These are phyloP conservation scores for Streblospio benedicti DNA, from an alignment of 1,140 invertebrate species.

Conservation along the genomic window DNA sequence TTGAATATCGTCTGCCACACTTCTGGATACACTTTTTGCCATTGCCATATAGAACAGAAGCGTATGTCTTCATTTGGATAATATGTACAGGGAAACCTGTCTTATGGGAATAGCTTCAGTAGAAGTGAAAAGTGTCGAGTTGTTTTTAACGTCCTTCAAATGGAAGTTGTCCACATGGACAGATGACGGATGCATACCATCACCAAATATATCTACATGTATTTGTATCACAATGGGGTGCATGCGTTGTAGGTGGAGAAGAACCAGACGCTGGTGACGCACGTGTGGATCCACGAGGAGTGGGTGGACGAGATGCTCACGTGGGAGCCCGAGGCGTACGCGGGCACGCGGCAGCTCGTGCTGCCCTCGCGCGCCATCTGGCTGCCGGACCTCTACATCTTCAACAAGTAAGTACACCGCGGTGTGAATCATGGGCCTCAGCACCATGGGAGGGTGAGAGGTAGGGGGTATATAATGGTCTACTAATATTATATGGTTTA, in stretches of 20 bases:
- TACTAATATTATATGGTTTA: not conserved
- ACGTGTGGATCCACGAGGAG: slow-evolving; percentile 14
- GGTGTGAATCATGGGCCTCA: not conserved
- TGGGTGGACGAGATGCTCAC: slow-evolving; percentile 13
- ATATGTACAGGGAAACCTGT: no score
- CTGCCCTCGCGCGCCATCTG: slow-evolving; percentile 10
- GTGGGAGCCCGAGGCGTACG: slow-evolving; percentile 13
- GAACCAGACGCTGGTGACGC: slow-evolving; percentile 13
- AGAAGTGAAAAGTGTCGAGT: no score
- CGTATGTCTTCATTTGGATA: no score
- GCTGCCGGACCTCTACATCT: slow-evolving; percentile 17
- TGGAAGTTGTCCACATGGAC: no score
- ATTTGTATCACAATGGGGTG: not conserved
- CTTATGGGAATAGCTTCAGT: no score
- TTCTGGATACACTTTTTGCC: no score
- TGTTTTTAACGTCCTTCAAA: no score
- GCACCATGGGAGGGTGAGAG: no score
- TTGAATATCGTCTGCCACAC: no score
- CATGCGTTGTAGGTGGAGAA: slow-evolving; percentile 18
- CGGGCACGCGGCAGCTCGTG: not conserved
- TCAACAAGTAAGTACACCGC: slow-evolving; percentile 18
- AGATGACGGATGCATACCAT: no score
- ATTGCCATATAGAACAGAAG: no score
- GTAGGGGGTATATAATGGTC: not conserved
- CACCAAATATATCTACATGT: no score